Base-by-base conservation (phyloP, 2,888 invertebrate genomes). In the Margaritifera margaritifera region DNA sequence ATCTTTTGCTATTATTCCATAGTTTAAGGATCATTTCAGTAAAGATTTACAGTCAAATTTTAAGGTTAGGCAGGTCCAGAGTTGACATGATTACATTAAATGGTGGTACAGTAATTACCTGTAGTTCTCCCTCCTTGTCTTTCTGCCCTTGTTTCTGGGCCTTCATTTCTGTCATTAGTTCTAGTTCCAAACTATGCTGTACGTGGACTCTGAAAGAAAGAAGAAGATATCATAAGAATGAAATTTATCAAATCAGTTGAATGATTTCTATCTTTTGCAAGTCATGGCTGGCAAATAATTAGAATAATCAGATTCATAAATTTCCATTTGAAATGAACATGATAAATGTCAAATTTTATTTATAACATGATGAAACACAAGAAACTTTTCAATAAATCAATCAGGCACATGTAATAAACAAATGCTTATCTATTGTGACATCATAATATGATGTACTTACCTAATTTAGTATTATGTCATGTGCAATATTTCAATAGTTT, bases 111-210 rank as follows among this genome's bases (percentile, higher is more conserved):
- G 2, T 42, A 42, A 55, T 68, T 64, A 86, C 86, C 79, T 78
- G 68, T 42, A 86, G 68, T 58, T 71, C 71, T 57, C 79, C 79
- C 54, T 72, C 58, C 24, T 76, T 75, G 55, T 85, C 81, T 56
- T 67, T 64, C 54, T 67, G 72, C 71, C 71, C 74, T 62, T 85
- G 80, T 66, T 74, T 71, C 27, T 77, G 60, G 27, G 71, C 73
- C 62, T 83, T 76, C 22, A 77, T 71, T 24, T 76, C 78, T 62
- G 78, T 67, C 55, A 77, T 68, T 62, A 73, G 71, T 67, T 83
- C 80, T 76, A 85, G 68, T 25, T 72, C 74, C 50, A 87, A 74
- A 54, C 74, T 77, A 72, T 87, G 86, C 51, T 75, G 65, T n/a
- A 73, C 64, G 50, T 74, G 54, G 18, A 68, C 67, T 69, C 84